Percentiles rank a stretch among this genome's conserved stretches.
phyloP scores from a whole-genome alignment of 2,797 vertebrate genomes.

The Diplodus puntazzo region DNA sequence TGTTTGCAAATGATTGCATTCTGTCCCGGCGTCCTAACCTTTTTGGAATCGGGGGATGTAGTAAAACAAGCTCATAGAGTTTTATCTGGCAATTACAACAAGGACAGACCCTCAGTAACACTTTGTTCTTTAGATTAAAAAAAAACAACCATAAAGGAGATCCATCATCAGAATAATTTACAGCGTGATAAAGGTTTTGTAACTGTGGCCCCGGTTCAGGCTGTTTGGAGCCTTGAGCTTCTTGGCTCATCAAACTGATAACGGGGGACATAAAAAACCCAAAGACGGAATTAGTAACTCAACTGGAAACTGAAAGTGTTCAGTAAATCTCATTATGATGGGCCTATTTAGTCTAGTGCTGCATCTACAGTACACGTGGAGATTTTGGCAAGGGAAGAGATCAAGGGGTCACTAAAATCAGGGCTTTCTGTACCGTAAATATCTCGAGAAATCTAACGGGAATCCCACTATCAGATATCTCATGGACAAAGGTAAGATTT shows the following conservation, averaged over 20 bases:
- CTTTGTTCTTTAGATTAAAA: not conserved
- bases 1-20: too few species aligned
- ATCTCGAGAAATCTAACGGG: not conserved
- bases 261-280: slow-evolving; percentile 21
- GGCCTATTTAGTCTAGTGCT: not conserved
- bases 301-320: slow-evolving; percentile 25
- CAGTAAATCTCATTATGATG: slow-evolving; percentile 15
- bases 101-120: not conserved
- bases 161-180: slow-evolving; percentile 30
- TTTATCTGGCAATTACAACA: slow-evolving; percentile 3
- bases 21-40: too few species aligned
- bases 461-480: not conserved
- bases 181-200: slow-evolving; percentile 22
- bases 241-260: slow-evolving; percentile 42
- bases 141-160: slow-evolving; percentile 24
- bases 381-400: slow-evolving; percentile 6
- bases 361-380: not conserved
- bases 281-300: slow-evolving; percentile 26
- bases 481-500: not conserved
- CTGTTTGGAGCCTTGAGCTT: slow-evolving; percentile 26
- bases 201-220: slow-evolving; percentile 36
- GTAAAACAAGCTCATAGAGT: slow-evolving; percentile 3
- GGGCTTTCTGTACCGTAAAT: not conserved
- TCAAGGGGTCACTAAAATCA: not conserved
- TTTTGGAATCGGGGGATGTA: not conserved